Evolutionary conservation across 1,140 invertebrate genomes (phyloP), one percentile per base, ranked within the genome.

Genomic region (Musca domestica): DNA sequence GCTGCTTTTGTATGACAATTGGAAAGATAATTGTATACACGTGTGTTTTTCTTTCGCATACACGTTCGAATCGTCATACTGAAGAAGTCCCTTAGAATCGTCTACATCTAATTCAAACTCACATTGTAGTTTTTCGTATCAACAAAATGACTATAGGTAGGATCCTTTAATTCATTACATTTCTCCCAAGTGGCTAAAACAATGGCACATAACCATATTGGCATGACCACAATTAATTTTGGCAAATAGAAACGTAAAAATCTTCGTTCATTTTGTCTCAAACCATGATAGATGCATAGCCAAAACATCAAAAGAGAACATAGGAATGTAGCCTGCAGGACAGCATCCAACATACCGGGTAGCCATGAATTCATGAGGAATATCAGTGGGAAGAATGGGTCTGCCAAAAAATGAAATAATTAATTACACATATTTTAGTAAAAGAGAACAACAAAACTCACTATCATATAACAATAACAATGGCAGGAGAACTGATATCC

Each of bases 341-440:
- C 76, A 2, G 93, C 91, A 83, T 98, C 95, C 72, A 97, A 76
- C 84, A 98, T 90, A 51, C 93, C 92, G 1, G 95, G 94, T 67
- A 97, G 83, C 89, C 93, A 95, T 9, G 94, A 95, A 76, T 94
- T 92, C 12, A 95, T 84, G 23, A 98, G 85, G 77, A 98, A 93
- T 63, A 90, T 93, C 80, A 96, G 84, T 0, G 96, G 94, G 83
- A 98, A 98, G 56, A 96, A 82, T 10, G 96, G 96, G 88, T 98
- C 96, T 98, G 80, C 41, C 83, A 83, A 66, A 66, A 22, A 54
- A 46, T 67, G 14, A 34, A 25, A n/a, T n/a, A n/a, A 51, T 27
- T 22, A 19, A 67, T 17, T 22, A 27, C 5, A 20, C 27, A 65
- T 58, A 1, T 19, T 54, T 56, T 56, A 25, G 20, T 12, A 3